Evolutionary conservation across 2,113 vertebrate species (phyloP), one percentile per base, ranked within the genome.

Genomic region (Myxocyprinus asiaticus): DNA sequence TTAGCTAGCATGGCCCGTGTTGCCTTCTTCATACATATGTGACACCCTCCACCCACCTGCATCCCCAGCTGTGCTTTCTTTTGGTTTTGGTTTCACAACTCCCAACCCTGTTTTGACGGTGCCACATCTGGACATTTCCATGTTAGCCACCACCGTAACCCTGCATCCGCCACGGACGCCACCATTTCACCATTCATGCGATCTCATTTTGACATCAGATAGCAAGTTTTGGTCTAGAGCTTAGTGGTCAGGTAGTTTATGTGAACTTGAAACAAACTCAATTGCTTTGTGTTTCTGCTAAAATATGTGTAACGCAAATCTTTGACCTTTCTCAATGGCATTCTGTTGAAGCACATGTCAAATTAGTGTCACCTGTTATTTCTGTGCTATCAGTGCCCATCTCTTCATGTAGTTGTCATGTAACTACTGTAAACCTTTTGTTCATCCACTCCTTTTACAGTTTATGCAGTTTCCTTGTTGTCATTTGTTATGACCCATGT

Each of bases 1-100:
- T 91, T 89, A 89, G 75, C 86, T 92, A 88, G 86, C 85, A 79
- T 90, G 93, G 93, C 94, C 22, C 22, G 22, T 33, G 22, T 1
- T 85, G 51, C 70, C 77, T 74, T 88, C 79, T 81, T 86, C 86
- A 81, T 76, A 80, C 82, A 83, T 85, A 86, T 87, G 88, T 89
- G 85, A 86, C 90, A 87, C 84, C 86, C 85, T 65, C 22, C 68
- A 77, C 77, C 67, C 70, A 76, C 79, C 82, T 63, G 61, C 83
- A 72, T 78, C 81, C 73, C 65, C 58, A 76, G 22, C 67, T 80
- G 62, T 82, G 81, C 58, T 66, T 55, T 66, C 72, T 77, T 75
- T 43, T 69, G 67, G 17, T 69, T 84, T 76, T 79, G 76, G 56
- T 67, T 80, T 67, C 73, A 59, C 82, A 22, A 43, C 58, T 50